Base-by-base conservation (phyloP, 2,113 vertebrate genomes). In the Cynoglossus semilaevis region DNA sequence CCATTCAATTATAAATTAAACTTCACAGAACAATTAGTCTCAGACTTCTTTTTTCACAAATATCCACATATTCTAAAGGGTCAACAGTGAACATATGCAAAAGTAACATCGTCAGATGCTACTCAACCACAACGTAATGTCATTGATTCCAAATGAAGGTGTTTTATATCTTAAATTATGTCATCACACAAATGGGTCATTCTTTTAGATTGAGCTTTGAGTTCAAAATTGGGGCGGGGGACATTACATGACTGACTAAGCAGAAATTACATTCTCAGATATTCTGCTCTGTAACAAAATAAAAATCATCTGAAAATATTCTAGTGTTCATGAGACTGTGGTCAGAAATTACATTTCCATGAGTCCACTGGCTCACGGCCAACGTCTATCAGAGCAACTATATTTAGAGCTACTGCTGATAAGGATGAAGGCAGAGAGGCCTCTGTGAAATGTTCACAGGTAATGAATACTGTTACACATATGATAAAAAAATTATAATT, bases 31-130 rank as follows among this genome's bases (percentile, higher is more conserved):
- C 55, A 58, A 80, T 88, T 81, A 63, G 47, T 51, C 46, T 59
- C 19, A 43, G 4, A 77, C 69, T 50, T 53, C 34, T 54, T 19
- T 15, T 3, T 4, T 57, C 46, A 74, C 47, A 73, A 65, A 75
- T 72, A 87, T 78, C 82, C 62, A 79, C 60, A 64, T 56, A 22
- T 62, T 74, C 50, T 75, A 14, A 47, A 5, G 50, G 45, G 41
- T 46, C 41, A 79, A 79, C 63, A 69, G 66, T 80, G 80, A 77
- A 81, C 36, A 64, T 82, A 84, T 87, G 87, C 87, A 90, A 87
- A 81, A 48, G 52, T 52, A 47, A 9, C 73, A 36, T 61, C 15
- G 15, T 35, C 53, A 36, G 40, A 15, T 44, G 74, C 59, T 50
- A 61, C 65, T 47, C 60, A 41, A 7, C 22, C 13, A 47, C 12